Evolutionary conservation across 2,888 invertebrate genomes (phyloP).

Genomic region (Isoperla grammatica): DNA sequence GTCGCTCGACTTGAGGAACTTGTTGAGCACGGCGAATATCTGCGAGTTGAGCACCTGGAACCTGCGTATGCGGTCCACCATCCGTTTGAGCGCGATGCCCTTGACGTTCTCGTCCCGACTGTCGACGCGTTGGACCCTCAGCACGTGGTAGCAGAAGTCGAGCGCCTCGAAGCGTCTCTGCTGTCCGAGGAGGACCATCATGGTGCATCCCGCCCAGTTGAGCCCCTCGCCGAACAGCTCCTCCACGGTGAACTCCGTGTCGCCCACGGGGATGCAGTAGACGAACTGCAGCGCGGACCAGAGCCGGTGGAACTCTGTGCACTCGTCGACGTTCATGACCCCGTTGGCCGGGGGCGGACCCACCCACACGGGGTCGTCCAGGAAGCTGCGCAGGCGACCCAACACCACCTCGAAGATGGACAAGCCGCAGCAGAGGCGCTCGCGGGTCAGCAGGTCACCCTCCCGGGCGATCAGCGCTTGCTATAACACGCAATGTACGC

Average conservation of each 20-base stretch:
- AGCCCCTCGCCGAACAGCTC: constrained; percentile 97
- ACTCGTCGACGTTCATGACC: constrained; percentile 94
- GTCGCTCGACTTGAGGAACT: constrained; percentile 83
- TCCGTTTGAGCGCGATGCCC: constrained; percentile 88
- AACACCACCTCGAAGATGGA: constrained; percentile 96
- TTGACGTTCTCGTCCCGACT: constrained; percentile 93
- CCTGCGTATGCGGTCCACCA: constrained; percentile 95
- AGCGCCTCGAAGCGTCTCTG: constrained; percentile 94
- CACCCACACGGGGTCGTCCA: constrained; percentile 88
- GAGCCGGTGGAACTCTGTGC: constrained; percentile 91
- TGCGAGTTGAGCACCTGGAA: constrained; percentile 98
- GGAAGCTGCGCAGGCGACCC: constrained; percentile 75
- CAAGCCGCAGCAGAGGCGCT: constrained; percentile 94
- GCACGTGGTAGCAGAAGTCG: constrained; percentile 97
- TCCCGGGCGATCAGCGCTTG: constrained; percentile 93
- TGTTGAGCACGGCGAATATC: constrained; percentile 91
- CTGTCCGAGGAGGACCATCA: constrained; percentile 91
- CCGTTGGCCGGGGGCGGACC: constrained; percentile 86
- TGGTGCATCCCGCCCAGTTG: constrained; percentile 97
- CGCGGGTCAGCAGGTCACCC: constrained; percentile 92
- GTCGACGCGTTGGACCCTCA: constrained; percentile 91
- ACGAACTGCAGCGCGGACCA: constrained; percentile 99
- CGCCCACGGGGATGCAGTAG: constrained; percentile 94
- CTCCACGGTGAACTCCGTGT: constrained; percentile 95
- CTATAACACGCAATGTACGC: no score